Percentiles rank a stretch among this genome's conserved stretches.
Evolutionary conservation across 2,888 invertebrate species (phyloP).

Genomic region (Drosophila anceps): DNA sequence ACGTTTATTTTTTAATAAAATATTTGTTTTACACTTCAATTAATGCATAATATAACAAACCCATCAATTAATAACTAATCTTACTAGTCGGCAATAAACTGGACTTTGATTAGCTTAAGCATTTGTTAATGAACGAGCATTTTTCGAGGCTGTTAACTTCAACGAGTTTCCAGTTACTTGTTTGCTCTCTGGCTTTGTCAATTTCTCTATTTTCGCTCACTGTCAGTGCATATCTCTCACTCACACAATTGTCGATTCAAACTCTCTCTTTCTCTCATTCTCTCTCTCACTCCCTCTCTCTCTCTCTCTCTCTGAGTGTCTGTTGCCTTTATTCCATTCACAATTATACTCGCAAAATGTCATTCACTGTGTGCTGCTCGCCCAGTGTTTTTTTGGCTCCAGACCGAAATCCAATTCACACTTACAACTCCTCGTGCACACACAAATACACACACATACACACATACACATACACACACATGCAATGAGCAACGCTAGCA

Average conservation of each 20-base stretch:
- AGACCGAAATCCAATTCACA: conserved; percentile 57
- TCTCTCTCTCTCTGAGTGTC: neutral
- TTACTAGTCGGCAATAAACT: neutral
- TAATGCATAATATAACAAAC: neutral
- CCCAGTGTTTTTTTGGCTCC: conserved; percentile 67
- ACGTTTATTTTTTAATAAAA: neutral
- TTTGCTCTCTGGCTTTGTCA: neutral
- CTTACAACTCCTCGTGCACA: conserved; percentile 56
- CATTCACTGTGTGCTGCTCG: conserved; percentile 54
- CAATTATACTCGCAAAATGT: conserved; percentile 27
- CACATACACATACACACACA: conserved; percentile 27
- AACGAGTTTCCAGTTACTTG: conserved; percentile 4
- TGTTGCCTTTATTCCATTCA: conserved; percentile 20
- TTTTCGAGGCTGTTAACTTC: conserved; percentile 19
- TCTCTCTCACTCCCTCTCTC: neutral
- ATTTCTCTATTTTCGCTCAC: neutral
- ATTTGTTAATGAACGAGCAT: conserved; percentile 9
- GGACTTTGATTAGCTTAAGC: neutral
- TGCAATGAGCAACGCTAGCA: conserved; percentile 15
- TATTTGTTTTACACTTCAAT: neutral
- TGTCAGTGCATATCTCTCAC: neutral
- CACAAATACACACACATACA: conserved; percentile 27
- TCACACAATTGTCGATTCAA: neutral
- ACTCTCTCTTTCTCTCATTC: neutral
- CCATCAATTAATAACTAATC: neutral